Evolutionary conservation across 1,140 invertebrate genomes (phyloP), one percentile per base, ranked within the genome.

Genomic region (Pomacea maculata): DNA sequence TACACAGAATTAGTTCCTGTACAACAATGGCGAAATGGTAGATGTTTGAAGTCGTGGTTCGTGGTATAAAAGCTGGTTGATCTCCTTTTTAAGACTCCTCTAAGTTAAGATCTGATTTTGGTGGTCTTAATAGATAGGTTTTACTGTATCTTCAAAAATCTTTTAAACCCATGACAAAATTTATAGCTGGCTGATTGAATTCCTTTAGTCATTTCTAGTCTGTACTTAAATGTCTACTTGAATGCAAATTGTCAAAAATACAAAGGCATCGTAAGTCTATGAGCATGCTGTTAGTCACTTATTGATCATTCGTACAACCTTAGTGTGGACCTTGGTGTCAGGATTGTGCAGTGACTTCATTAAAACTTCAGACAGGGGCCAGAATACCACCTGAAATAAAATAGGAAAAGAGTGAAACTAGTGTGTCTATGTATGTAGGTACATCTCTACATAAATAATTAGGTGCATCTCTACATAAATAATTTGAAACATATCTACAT

Each of bases 301-400:
- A 14, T 29, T 15, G 68, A 34, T 29, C n/a, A 19, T 14, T 75
- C 15, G 64, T 17, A 77, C 52, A 55, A 78, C 77, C 77, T 78
- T 78, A 6, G 77, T 70, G 29, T 78, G 67, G 6, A 78, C 77
- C 68, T 70, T 78, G 64, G 77, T 78, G 65, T 78, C 65, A 14
- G 65, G 11, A 29, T 52, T 78, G 45, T 78, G 45, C 14, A 78
- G 17, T 12, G 67, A 70, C 25, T 70, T 78, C 5, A 78, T 54
- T 45, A 78, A 54, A 12, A 52, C 25, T 1, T 29, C 8, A 65
- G 57, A 10, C 52, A 78, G 52, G 15, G 77, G 77, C 77, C 77
- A 78, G 54, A 78, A 78, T 65, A 78, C 77, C 29, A n/a, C 29
- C 77, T 78, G 77, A 8, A 57, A 67, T 45, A 45, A 45, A 45